Conservation (phyloP, 2,113 vertebrate genomes). For the Rana temporaria region DNA sequence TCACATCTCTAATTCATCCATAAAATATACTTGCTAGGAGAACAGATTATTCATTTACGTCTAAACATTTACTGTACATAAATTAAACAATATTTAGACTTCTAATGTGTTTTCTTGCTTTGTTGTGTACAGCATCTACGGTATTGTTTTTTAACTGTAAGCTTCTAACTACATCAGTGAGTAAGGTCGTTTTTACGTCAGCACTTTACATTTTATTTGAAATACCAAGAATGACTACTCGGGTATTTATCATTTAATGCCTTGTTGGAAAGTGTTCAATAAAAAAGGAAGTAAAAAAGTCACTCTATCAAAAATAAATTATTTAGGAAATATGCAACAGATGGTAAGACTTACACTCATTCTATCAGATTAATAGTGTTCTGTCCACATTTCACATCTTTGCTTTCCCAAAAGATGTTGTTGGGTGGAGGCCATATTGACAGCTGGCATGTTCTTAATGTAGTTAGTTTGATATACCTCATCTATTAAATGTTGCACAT, state of each 20-base stretch:
- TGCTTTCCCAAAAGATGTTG: conserved; percentile 74
- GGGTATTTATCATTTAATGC: conserved; percentile 6
- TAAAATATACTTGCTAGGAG: too few relatives aligned
- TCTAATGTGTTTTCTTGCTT: background rate
- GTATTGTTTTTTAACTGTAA: background rate
- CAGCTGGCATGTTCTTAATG: conserved; percentile 77
- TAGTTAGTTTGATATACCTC: conserved; percentile 82
- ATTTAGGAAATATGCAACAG: conserved; percentile 78
- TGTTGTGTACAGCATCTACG: background rate
- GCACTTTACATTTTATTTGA: conserved; percentile 18
- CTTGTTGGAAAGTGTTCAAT: conserved; percentile 13
- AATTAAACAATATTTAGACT: background rate
- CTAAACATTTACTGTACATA: background rate
- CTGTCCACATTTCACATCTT: conserved; percentile 70
- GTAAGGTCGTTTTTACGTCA: background rate
- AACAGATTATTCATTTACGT: too few relatives aligned
- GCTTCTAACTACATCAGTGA: background rate
- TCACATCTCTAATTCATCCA: too few relatives aligned
- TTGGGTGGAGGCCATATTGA: conserved; percentile 78
- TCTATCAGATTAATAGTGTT: conserved; percentile 76
- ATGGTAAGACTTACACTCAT: conserved; percentile 76
- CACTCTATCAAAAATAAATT: conserved; percentile 68
- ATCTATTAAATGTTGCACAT: conserved; percentile 77
- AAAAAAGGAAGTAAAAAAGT: conserved; percentile 61
- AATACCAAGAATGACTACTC: background rate